Evolutionary conservation across 2,113 vertebrate species (phyloP), one percentile per base, ranked within the genome.

Genomic region (Uropsilus gracilis): DNA sequence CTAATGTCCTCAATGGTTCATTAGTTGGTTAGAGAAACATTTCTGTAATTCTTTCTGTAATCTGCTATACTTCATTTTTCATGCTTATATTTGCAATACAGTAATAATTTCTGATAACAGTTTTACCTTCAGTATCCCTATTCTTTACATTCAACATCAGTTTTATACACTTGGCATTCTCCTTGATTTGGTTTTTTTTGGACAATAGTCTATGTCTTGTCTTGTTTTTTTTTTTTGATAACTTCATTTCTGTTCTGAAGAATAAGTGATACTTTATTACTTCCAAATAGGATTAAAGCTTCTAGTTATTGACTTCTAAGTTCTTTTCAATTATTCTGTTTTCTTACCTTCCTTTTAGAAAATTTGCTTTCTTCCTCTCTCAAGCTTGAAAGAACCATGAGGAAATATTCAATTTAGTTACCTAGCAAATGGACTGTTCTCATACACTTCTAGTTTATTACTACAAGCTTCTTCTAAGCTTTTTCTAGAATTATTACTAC

Each of bases 341-440:
- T 76, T 37, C 64, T 71, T 55, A 66, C 8, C 18, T 94, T 81
- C 6, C 17, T 89, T 20, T 48, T 94, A 61, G 68, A 39, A 48
- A 86, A 68, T 12, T 57, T 83, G 53, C 71, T 85, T 90, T 57
- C 37, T 64, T 85, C 32, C 32, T 85, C 69, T 50, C 28, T 95
- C n/a, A 68, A 90, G n/a, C 26, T 93, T 28, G 57, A 81, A 91
- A 91, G 80, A 20, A 87, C 48, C 20, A 18, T 53, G 61, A 82
- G 50, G 55, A 86, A 69, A 50, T 71, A 64, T 17, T 17, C 30
- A 83, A 85, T 75, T 81, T 34, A 68, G 11, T 89, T 66, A 87
- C 63, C 68, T 18, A 7, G 46, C 69, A 11, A 81, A 32, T 80
- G 37, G 39, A 66, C 48, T 93, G 32, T 81, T 93, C 63, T 71